Evolutionary conservation across 2,113 vertebrate genomes (phyloP), one percentile per base, ranked within the genome.

Genomic region (Carettochelys insculpta): DNA sequence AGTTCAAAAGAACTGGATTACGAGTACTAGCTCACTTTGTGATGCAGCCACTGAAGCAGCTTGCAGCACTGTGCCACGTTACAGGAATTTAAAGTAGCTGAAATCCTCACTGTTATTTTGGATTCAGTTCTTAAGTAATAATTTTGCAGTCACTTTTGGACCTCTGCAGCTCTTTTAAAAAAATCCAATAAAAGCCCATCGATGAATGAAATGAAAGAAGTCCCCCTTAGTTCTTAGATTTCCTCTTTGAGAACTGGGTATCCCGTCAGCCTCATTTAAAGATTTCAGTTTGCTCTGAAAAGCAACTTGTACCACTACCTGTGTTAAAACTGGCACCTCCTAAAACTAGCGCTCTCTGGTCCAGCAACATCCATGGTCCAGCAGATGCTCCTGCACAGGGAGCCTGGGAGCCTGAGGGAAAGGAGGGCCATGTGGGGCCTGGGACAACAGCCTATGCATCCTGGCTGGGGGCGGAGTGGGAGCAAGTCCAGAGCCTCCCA

Each of bases 71-170:
- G 31, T 5, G 25, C 41, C 41, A n/a, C 31, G 75, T 11, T 78
- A 29, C n/a, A 31, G 8, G 61, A 12, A 78, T 52, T 25, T 17
- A 43, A 68, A 82, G 78, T 20, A 16, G 16, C 80, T 76, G 14
- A 76, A 56, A n/a, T 65, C 43, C 16, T 68, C 9, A 7, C 78
- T 56, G 19, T 48, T 56, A n/a, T 43, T 38, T 45, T 56, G 38
- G 31, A 51, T 79, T 93, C 17, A 34, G 8, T 82, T 93, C 68
- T 80, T 45, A 77, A 48, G 34, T 41, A 85, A 81, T 50, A 71
- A 5, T 5, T 80, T 89, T 58, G 8, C 56, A 53, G 14, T 41
- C 82, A 34, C 6, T 22, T 77, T 77, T 38, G 58, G 79, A 84
- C 6, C 43, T 50, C 29, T 17, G 34, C 29, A 48, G 31, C 19